Evolutionary conservation across 30 jellyfish, hydroid and myxozoan genomes (phyloP).

Genomic region (Catostylus mosaicus): DNA sequence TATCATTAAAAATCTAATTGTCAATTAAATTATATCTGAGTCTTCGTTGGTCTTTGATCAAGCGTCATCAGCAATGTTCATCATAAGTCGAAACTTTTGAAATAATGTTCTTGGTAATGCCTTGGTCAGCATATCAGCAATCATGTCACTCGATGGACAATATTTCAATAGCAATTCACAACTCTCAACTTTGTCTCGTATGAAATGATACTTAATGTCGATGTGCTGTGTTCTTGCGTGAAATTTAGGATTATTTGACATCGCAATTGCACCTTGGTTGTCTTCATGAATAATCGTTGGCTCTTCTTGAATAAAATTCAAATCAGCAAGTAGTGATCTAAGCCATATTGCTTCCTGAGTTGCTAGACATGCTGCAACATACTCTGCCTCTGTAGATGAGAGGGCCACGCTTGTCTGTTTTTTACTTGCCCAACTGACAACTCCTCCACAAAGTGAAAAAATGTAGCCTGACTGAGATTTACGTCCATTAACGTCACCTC

Average conservation of each 20-base stretch:
- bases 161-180: neutral
- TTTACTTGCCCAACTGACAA: conserved; percentile 6
- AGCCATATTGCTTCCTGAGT: no score
- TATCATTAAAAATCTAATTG: no score
- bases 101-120: neutral
- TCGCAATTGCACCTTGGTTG: no score
- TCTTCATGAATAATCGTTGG: no score
- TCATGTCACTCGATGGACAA: neutral
- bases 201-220: neutral
- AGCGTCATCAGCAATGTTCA: no score
- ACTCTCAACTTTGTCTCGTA: neutral
- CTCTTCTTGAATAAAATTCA: no score
- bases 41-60: no score
- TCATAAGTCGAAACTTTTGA: neutral
- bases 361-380: conserved; percentile 37
- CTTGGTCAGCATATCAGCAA: neutral
- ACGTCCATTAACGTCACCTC: conserved; percentile 25
- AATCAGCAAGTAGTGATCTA: no score
- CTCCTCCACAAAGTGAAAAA: conserved; percentile 12
- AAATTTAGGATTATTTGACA: no score
- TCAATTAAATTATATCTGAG: no score
- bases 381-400: conserved; percentile 35
- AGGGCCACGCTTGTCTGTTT: neutral
- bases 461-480: conserved; percentile 36
- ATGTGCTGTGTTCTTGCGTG: neutral